phyloP scores from a whole-genome alignment of 1,140 invertebrate genomes.

The Psilanteris sp. region DNA sequence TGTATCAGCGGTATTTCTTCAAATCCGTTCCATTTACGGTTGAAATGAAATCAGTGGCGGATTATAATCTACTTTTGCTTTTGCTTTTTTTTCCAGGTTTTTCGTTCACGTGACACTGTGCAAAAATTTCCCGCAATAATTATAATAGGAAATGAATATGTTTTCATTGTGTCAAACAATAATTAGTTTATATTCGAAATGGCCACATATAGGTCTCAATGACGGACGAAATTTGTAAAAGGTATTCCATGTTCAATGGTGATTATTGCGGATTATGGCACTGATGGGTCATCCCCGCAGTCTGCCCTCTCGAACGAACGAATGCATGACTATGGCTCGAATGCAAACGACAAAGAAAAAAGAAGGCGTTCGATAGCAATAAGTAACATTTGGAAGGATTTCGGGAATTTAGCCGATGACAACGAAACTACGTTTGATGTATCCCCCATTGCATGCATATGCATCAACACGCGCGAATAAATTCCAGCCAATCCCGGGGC shows the following conservation, averaged over 20 bases:
- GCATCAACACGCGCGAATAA: slow-evolving; percentile 44
- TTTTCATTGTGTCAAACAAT: slow-evolving; percentile 12
- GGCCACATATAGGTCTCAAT: slow-evolving; percentile 14
- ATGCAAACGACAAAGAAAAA: slow-evolving; percentile 19
- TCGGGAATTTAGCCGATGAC: slow-evolving; percentile 29
- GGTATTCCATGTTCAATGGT: slow-evolving; percentile 62
- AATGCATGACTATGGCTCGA: slow-evolving; percentile 1
- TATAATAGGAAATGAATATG: slow-evolving; percentile 24
- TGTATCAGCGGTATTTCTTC: too few species aligned
- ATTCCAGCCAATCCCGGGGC: slow-evolving; percentile 14
- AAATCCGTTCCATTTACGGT: too few species aligned
- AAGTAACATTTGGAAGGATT: slow-evolving; percentile 57
- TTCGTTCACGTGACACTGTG: too few species aligned
- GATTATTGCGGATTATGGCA: slow-evolving; percentile 66
- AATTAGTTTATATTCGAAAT: not conserved
- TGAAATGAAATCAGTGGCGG: too few species aligned
- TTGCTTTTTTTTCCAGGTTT: too few species aligned
- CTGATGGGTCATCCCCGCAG: slow-evolving; percentile 45
- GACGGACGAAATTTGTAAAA: slow-evolving; percentile 64
- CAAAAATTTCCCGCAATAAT: too few species aligned
- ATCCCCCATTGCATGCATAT: slow-evolving; percentile 36
- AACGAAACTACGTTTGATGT: slow-evolving; percentile 14
- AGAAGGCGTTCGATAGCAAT: slow-evolving; percentile 34
- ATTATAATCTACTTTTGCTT: too few species aligned
- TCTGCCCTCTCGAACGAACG: not conserved